A percentile compares a stretch with the other conserved stretches of the same genome.
phyloP scores from a whole-genome alignment of 2,888 invertebrate species.

The Cactoblastis cactorum region DNA sequence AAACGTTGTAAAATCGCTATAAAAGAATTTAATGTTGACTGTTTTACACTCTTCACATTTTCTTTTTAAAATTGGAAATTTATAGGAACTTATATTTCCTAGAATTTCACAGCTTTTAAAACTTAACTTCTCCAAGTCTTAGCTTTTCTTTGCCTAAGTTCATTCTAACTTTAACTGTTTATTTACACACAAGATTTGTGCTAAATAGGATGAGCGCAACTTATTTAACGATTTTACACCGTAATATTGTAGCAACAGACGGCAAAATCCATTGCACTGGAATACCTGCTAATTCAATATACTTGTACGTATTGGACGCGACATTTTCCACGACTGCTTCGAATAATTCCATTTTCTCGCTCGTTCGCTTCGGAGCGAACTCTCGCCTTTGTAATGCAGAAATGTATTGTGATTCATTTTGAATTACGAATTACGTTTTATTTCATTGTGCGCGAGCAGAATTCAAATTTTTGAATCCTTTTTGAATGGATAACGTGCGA shows the following conservation, averaged over 20 bases:
- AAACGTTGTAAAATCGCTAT: not conserved
- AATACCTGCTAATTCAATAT: conserved; percentile 8
- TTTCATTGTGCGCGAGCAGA: not conserved
- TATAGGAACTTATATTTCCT: not conserved
- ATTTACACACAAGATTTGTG: conserved; percentile 8
- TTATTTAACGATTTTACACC: conserved; percentile 5
- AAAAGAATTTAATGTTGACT: not conserved
- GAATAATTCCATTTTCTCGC: conserved; percentile 10
- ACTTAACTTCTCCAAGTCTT: not conserved
- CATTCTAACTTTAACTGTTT: conserved; percentile 1
- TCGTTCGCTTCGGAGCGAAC: conserved; percentile 1
- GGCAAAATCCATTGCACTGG: not conserved
- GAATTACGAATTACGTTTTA: conserved; percentile 6
- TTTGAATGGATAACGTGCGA: not conserved
- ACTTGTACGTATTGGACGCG: conserved; percentile 2
- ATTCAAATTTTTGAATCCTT: conserved; percentile 2
- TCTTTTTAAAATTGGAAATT: too few relatives aligned
- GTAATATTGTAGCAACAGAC: not conserved
- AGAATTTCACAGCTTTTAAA: not conserved
- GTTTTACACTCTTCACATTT: not conserved
- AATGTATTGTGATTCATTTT: conserved; percentile 11
- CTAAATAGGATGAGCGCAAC: conserved; percentile 10
- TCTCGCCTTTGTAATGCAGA: not conserved
- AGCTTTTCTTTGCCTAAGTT: not conserved
- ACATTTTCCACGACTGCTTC: conserved; percentile 3